These are phyloP conservation scores for Galeruca laticollis DNA, from an alignment of 2,888 invertebrate genomes.

Conservation along the genomic window DNA sequence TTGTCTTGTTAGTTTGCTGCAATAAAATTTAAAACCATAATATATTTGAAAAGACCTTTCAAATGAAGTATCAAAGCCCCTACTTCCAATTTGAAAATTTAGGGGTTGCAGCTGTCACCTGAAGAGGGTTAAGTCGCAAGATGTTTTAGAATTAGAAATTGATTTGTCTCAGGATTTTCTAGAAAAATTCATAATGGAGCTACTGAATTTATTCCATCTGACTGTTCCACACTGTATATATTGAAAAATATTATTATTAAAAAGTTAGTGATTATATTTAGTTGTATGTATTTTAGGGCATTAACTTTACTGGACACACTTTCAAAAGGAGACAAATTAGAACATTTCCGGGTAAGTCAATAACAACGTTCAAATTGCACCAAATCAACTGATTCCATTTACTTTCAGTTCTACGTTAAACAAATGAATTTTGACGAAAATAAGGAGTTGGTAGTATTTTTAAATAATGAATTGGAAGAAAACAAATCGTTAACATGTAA, in stretches of 20 bases:
- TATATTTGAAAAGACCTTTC: too few relatives aligned
- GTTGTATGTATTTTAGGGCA: constrained; percentile 27
- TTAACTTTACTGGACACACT: constrained; percentile 26
- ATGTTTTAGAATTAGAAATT: too few relatives aligned
- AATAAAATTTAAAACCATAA: too few relatives aligned
- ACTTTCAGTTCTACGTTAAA: constrained; percentile 49
- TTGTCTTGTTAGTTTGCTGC: too few relatives aligned
- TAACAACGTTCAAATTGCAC: not conserved
- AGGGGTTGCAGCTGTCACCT: too few relatives aligned
- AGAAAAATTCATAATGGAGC: too few relatives aligned
- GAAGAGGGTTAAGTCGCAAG: too few relatives aligned
- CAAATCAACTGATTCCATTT: constrained; percentile 3
- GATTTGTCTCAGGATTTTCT: too few relatives aligned
- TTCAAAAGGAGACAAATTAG: constrained; percentile 5
- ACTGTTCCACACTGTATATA: too few relatives aligned
- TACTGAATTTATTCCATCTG: not conserved
- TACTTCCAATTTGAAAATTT: too few relatives aligned
- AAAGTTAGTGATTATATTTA: too few relatives aligned
- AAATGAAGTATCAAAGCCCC: too few relatives aligned
- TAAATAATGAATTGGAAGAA: constrained; percentile 54
- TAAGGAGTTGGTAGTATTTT: constrained; percentile 41
- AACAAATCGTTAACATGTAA: constrained; percentile 58
- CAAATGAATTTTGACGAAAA: constrained; percentile 49
- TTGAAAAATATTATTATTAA: not conserved
- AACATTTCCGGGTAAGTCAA: constrained; percentile 1